These are phyloP conservation scores for Sacculina carcini DNA, from an alignment of 2,888 invertebrate genomes.

Conservation along the genomic window DNA sequence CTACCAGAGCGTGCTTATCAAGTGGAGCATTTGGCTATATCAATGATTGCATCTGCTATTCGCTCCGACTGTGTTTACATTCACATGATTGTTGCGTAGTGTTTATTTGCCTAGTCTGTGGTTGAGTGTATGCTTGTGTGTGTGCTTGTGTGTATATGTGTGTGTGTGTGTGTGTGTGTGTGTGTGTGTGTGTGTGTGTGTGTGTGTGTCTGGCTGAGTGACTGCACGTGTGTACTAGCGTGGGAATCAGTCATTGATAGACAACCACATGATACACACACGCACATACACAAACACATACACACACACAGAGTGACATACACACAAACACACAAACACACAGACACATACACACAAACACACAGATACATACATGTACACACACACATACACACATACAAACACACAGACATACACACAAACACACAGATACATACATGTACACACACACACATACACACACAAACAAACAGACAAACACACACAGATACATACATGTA, in stretches of 20 bases:
- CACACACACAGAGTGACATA: constrained; percentile 1
- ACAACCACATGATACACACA: too few species aligned
- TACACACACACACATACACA: background rate
- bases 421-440: background rate
- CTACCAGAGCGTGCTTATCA: too few species aligned
- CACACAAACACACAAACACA: too few species aligned
- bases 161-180: background rate
- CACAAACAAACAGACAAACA: too few species aligned
- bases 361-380: constrained; percentile 3
- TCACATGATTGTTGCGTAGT: background rate
- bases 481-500: constrained; percentile 2
- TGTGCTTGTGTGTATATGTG: too few species aligned
- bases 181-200: background rate
- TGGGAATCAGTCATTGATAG: too few species aligned
- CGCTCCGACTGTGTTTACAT: background rate
- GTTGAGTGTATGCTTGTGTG: too few species aligned
- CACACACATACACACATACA: constrained; percentile 1
- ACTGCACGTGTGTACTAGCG: too few species aligned
- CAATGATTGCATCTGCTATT: background rate
- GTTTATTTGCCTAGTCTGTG: background rate
- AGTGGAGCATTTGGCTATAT: background rate
- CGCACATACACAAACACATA: background rate
- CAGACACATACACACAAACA: too few species aligned
- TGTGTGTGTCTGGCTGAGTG: background rate
- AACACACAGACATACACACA: too few species aligned